Evolutionary conservation across 2,797 vertebrate genomes (phyloP).

Genomic region (Spinibarbus caldwelli): DNA sequence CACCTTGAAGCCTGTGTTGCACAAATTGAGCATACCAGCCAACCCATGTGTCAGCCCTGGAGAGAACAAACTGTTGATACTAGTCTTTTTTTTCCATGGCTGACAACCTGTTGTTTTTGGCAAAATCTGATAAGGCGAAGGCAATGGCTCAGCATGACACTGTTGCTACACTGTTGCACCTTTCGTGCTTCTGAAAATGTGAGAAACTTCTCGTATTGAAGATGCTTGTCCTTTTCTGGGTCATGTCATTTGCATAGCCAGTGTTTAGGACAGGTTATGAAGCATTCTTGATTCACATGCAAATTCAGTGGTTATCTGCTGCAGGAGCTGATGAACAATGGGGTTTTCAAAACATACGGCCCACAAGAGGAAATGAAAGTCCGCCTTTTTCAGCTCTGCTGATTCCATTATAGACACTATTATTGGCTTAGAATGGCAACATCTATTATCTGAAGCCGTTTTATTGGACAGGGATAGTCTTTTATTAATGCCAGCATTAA

Average conservation of each 20-base stretch:
- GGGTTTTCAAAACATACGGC: slow-evolving; percentile 73
- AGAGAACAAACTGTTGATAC: slow-evolving; percentile 15
- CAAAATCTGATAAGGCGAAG: neutral
- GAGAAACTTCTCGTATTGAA: slow-evolving; percentile 62
- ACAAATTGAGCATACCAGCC: slow-evolving; percentile 24
- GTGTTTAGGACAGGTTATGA: slow-evolving; percentile 71
- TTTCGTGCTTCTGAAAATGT: slow-evolving; percentile 51
- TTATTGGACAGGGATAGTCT: slow-evolving; percentile 70
- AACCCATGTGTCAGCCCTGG: slow-evolving; percentile 7
- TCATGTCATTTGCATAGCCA: slow-evolving; percentile 76
- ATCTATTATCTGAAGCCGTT: slow-evolving; percentile 79
- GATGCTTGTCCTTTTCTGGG: slow-evolving; percentile 74
- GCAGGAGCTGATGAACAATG: slow-evolving; percentile 78
- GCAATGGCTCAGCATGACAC: slow-evolving; percentile 5
- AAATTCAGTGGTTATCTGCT: slow-evolving; percentile 80
- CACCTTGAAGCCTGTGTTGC: slow-evolving; percentile 39
- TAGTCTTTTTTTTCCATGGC: neutral
- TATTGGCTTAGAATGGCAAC: slow-evolving; percentile 83
- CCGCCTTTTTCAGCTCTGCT: slow-evolving; percentile 81
- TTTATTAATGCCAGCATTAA: slow-evolving; percentile 77
- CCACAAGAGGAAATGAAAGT: slow-evolving; percentile 83
- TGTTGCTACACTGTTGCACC: slow-evolving; percentile 44
- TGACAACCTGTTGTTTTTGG: slow-evolving; percentile 29
- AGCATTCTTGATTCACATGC: slow-evolving; percentile 81
- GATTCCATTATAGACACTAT: slow-evolving; percentile 86